Conservation (phyloP, 2,888 invertebrate genomes). For the Clivina fossor region DNA sequence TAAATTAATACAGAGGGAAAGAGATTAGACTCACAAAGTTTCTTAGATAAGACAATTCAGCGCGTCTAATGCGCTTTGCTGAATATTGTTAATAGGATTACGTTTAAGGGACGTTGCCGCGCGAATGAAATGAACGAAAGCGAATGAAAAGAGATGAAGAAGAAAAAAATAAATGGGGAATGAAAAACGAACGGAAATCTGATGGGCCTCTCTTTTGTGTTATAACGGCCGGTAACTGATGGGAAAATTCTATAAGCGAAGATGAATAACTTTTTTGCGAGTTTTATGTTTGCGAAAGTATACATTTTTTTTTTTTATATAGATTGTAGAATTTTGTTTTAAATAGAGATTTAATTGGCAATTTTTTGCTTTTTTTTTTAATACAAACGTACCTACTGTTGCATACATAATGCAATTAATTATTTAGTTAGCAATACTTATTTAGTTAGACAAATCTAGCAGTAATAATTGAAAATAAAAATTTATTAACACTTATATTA, state of each 20-base stretch:
- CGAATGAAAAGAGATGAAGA: conserved; percentile 11
- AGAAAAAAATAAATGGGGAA: neutral
- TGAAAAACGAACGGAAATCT: conserved; percentile 7
- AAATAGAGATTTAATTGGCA: too few relatives aligned
- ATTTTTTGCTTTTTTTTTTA: too few relatives aligned
- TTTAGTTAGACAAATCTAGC: too few relatives aligned
- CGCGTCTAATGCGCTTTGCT: conserved; percentile 32
- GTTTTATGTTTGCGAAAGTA: neutral
- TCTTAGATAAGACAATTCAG: conserved; percentile 29
- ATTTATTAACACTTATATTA: neutral
- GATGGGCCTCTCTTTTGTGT: neutral
- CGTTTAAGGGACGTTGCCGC: conserved; percentile 1
- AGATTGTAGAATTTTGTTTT: too few relatives aligned
- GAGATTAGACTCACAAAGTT: conserved; percentile 32
- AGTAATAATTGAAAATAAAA: neutral
- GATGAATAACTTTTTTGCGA: conserved; percentile 5
- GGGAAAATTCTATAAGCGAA: conserved; percentile 15
- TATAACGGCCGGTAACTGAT: too few relatives aligned
- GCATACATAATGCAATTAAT: too few relatives aligned
- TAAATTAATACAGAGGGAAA: conserved; percentile 22
- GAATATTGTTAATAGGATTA: conserved; percentile 33
- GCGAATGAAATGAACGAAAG: neutral
- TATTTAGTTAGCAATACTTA: too few relatives aligned
- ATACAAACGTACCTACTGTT: too few relatives aligned
- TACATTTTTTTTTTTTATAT: conserved; percentile 4